Evolutionary conservation across 2,797 vertebrate species (phyloP).

Genomic region (Gallinago stenura): DNA sequence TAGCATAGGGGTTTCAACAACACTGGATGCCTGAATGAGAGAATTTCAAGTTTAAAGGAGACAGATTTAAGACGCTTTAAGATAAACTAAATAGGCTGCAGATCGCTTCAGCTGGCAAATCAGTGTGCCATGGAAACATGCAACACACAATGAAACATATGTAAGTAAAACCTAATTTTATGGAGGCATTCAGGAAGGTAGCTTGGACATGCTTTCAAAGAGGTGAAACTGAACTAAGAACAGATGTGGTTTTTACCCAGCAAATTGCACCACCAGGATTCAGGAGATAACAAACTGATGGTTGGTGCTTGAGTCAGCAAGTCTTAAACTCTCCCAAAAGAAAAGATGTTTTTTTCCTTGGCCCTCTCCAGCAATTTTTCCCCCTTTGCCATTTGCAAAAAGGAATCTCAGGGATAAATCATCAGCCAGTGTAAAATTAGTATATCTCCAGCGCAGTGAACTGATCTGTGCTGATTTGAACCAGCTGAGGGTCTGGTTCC

Average conservation of each 20-base stretch:
- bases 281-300: background rate
- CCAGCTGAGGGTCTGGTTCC: background rate
- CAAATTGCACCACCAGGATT: conserved; percentile 1
- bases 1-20: conserved; percentile 54
- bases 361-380: background rate
- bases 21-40: conserved; percentile 59
- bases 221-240: conserved; percentile 35
- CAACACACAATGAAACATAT: conserved; percentile 53
- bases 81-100: conserved; percentile 66
- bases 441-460: background rate
- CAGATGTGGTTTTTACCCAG: conserved; percentile 23
- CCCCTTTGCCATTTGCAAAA: background rate
- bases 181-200: conserved; percentile 31
- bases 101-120: conserved; percentile 65
- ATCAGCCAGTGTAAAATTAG: background rate
- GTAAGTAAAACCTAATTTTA: conserved; percentile 60
- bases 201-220: conserved; percentile 46
- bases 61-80: conserved; percentile 69
- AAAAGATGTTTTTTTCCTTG: conserved; percentile 19
- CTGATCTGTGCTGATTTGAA: background rate
- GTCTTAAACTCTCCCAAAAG: background rate
- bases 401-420: background rate
- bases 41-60: conserved; percentile 58
- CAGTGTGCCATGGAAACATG: conserved; percentile 55
- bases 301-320: conserved; percentile 28